A percentile compares a stretch with the other conserved stretches of the same genome.
These are phyloP conservation scores for Epizoanthus rinbou DNA, from an alignment of 92 coral and sea anemone species.

Conservation along the genomic window DNA sequence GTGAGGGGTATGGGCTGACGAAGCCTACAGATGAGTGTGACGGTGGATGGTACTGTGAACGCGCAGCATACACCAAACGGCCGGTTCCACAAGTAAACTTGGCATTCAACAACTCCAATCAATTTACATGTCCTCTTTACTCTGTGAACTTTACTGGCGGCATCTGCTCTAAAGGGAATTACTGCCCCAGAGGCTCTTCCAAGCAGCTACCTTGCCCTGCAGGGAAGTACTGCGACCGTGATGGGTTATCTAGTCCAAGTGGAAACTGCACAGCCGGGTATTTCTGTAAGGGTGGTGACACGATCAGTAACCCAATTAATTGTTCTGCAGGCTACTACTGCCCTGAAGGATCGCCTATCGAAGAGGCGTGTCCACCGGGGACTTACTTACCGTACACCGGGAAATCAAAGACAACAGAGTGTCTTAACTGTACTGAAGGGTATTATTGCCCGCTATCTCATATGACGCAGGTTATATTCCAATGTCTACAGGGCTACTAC, in stretches of 20 bases:
- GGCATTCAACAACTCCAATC: constrained; percentile 75
- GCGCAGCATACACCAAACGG: constrained; percentile 83
- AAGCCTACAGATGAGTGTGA: constrained; percentile 88
- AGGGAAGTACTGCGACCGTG: constrained; percentile 83
- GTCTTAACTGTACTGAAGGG: constrained; percentile 92
- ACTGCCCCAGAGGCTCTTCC: constrained; percentile 89
- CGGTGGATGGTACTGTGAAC: constrained; percentile 88
- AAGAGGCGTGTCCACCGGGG: constrained; percentile 89
- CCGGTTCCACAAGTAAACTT: constrained; percentile 68
- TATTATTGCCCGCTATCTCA: constrained; percentile 88
- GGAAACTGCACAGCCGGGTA: constrained; percentile 94
- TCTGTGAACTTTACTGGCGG: constrained; percentile 95
- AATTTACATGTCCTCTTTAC: constrained; percentile 93
- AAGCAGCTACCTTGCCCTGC: constrained; percentile 73
- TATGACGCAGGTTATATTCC: constrained; percentile 84
- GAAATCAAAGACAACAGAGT: constrained; percentile 71
- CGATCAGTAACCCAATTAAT: constrained; percentile 66
- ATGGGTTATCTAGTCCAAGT: constrained; percentile 73
- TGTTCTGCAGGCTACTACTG: constrained; percentile 94
- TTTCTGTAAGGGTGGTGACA: constrained; percentile 81
- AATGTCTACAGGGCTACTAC: constrained; percentile 97
- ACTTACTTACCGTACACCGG: constrained; percentile 83
- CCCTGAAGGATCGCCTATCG: constrained; percentile 81
- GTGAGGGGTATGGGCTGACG: constrained; percentile 88
- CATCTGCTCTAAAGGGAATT: constrained; percentile 83